phyloP scores from a whole-genome alignment of 2,113 vertebrate species.

The Recurvirostra avosetta region DNA sequence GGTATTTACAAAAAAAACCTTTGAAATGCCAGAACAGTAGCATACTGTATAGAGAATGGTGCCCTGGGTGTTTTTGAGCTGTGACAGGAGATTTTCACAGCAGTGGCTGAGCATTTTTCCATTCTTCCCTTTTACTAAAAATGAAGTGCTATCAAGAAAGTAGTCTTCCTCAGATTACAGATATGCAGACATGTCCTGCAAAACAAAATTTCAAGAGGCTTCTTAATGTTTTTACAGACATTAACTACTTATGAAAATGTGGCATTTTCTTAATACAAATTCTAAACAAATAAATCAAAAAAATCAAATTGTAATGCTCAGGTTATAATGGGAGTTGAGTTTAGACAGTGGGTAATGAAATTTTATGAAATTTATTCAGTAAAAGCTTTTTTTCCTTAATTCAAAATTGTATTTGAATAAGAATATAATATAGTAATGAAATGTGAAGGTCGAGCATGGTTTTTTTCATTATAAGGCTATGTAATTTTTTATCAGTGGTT shows the following conservation, averaged over 20 bases:
- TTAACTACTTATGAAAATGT: neutral
- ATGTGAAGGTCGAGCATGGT: rapidly evolving
- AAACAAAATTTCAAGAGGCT: neutral
- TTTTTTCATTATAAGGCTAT: neutral
- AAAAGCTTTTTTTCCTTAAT: neutral
- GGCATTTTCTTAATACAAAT: neutral
- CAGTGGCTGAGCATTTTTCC: neutral
- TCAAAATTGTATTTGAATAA: neutral
- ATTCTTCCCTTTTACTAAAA: neutral
- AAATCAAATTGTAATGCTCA: neutral
- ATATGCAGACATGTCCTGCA: neutral
- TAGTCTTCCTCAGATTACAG: neutral
- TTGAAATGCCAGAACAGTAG: neutral
- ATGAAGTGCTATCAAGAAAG: neutral
- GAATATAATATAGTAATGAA: neutral
- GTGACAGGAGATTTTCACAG: neutral
- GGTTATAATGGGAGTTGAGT: neutral
- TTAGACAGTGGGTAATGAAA: neutral
- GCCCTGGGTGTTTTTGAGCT: neutral
- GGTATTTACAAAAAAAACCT: neutral
- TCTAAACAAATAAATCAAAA: neutral
- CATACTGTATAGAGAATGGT: neutral
- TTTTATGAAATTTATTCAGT: neutral
- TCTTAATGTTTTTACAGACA: neutral
- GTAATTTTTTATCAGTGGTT: neutral